Evolutionary conservation across 2,113 vertebrate genomes (phyloP).

Genomic region (Xiphorhynchus elegans): DNA sequence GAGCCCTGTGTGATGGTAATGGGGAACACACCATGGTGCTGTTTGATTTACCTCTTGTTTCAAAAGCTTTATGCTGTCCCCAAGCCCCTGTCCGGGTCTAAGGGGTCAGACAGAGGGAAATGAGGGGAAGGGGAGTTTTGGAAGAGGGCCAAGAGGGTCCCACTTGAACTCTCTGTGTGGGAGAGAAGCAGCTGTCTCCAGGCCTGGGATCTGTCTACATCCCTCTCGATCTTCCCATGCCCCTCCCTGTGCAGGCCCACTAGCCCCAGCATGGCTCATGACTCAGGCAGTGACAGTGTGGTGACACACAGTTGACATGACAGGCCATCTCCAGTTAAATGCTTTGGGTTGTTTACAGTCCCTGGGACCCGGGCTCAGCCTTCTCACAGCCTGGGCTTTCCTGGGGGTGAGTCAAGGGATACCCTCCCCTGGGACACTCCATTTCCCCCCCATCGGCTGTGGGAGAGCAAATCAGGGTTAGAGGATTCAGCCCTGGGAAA

Average conservation of each 20-base stretch:
- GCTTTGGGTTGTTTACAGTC: not conserved
- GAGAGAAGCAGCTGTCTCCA: not conserved
- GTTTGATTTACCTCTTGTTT: not conserved
- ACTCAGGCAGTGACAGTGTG: conserved; percentile 32
- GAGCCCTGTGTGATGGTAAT: accelerated
- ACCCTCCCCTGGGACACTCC: not conserved
- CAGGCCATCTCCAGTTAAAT: not conserved
- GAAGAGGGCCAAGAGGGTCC: not conserved
- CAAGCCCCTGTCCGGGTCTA: not conserved
- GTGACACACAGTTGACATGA: conserved; percentile 8
- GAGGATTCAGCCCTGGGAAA: conserved; percentile 24
- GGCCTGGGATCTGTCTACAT: not conserved
- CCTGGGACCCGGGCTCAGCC: not conserved
- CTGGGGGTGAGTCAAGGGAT: conserved; percentile 48
- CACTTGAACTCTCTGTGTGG: not conserved
- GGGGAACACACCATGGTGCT: accelerated
- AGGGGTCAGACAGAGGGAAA: not conserved
- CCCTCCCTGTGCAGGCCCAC: not conserved
- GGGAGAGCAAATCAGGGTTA: not conserved
- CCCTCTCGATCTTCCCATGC: not conserved
- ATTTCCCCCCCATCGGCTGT: not conserved
- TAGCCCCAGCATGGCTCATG: not conserved
- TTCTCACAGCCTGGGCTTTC: conserved; percentile 39
- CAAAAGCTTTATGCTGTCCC: not conserved
- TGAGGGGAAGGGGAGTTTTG: not conserved